Conservation (phyloP, 1,140 invertebrate genomes). For the Platyscapa corneri region DNA sequence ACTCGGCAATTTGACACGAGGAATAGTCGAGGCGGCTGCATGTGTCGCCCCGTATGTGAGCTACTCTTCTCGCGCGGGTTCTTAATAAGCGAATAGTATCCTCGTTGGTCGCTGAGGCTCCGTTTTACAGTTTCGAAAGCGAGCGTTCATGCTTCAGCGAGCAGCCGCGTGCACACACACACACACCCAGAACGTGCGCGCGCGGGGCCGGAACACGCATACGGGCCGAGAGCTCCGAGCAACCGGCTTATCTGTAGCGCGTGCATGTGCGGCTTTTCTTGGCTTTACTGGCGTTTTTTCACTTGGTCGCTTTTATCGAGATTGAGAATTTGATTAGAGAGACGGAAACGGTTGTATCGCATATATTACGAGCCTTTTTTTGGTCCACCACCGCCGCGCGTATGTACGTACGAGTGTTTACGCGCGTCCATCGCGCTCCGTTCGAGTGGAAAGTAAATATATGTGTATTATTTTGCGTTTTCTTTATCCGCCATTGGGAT, state of each 20-base stretch:
- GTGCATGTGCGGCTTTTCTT: background rate
- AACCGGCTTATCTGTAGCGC: conserved; percentile 22
- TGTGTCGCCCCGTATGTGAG: background rate
- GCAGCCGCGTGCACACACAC: background rate
- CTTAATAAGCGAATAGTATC: conserved; percentile 13
- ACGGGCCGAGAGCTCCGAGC: background rate
- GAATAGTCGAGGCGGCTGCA: background rate
- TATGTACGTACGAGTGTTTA: background rate
- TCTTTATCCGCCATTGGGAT: background rate
- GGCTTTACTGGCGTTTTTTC: conserved; percentile 2
- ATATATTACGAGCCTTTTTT: conserved; percentile 36
- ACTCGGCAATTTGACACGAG: background rate
- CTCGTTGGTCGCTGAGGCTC: background rate
- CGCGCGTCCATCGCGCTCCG: background rate
- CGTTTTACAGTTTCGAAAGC: conserved; percentile 46
- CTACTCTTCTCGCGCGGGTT: background rate
- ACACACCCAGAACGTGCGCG: background rate
- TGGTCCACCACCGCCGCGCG: background rate
- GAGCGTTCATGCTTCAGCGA: background rate
- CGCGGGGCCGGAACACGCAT: background rate
- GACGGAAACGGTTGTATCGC: conserved; percentile 43
- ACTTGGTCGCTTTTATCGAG: conserved; percentile 5
- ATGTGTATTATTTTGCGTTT: background rate
- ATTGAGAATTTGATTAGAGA: conserved; percentile 41
- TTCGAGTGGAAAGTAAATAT: background rate